These are phyloP conservation scores for Octodon degus DNA, from an alignment of 2,113 vertebrate genomes.

Conservation along the genomic window DNA sequence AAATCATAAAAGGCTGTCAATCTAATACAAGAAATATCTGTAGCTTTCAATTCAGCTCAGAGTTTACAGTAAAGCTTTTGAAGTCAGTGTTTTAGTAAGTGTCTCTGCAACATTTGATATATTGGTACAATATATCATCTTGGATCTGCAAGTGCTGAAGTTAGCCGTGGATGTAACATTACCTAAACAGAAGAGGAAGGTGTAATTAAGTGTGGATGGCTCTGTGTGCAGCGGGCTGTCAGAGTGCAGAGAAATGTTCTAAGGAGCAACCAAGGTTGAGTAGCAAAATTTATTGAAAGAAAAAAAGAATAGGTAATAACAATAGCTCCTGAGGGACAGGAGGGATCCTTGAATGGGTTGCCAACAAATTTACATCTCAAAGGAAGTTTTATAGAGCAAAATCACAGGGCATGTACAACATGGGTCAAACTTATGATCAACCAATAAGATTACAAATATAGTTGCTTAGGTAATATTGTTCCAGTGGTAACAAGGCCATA, in stretches of 20 bases:
- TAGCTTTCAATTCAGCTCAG: conserved; percentile 32
- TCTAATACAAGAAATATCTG: conserved; percentile 28
- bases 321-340: not conserved
- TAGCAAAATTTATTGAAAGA: not conserved
- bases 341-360: not conserved
- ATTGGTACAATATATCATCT: conserved; percentile 40
- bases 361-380: not conserved
- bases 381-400: not conserved
- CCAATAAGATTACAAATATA: not conserved
- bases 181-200: conserved; percentile 68
- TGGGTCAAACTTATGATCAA: not conserved
- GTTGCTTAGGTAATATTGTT: not conserved
- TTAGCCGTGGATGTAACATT: conserved; percentile 68
- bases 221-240: conserved; percentile 53
- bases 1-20: conserved; percentile 1
- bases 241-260: not conserved
- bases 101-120: conserved; percentile 3
- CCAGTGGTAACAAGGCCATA: not conserved
- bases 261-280: not conserved
- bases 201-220: conserved; percentile 76
- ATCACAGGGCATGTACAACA: not conserved
- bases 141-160: conserved; percentile 58
- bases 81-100: conserved; percentile 63
- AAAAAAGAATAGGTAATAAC: not conserved
- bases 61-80: conserved; percentile 62